A percentile compares a stretch with the other conserved stretches of the same genome.
Conservation (phyloP, 2,888 invertebrate species). For the Cerastoderma edule region DNA sequence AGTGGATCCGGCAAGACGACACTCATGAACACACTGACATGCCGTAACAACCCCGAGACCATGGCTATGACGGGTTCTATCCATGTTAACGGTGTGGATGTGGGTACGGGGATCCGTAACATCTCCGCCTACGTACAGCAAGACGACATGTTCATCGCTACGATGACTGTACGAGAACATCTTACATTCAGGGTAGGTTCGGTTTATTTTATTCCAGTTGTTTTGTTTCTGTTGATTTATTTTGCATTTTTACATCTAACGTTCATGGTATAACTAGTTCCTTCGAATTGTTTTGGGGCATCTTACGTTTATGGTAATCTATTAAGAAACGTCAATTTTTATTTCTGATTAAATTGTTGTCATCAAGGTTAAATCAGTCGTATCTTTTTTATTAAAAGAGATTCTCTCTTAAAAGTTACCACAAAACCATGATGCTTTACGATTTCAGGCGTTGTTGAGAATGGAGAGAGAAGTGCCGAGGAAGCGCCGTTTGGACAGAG, state of each 20-base stretch:
- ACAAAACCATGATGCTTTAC: too few species aligned
- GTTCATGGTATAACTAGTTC: too few species aligned
- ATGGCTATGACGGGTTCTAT: slow-evolving; percentile 79
- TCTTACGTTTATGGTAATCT: too few species aligned
- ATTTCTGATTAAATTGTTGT: too few species aligned
- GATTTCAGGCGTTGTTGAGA: slow-evolving; percentile 85
- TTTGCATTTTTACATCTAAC: too few species aligned
- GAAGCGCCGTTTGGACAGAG: slow-evolving; percentile 69
- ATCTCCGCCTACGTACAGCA: slow-evolving; percentile 95
- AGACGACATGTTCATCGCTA: slow-evolving; percentile 95
- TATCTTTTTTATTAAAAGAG: too few species aligned
- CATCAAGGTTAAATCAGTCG: too few species aligned
- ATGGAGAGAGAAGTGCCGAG: slow-evolving; percentile 74
- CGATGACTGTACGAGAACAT: slow-evolving; percentile 94
- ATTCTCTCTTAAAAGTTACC: too few species aligned
- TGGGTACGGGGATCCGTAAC: slow-evolving; percentile 83
- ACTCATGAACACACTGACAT: slow-evolving; percentile 94
- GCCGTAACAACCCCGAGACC: slow-evolving; percentile 87
- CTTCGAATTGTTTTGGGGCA: too few species aligned
- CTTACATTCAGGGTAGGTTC: slow-evolving; percentile 91
- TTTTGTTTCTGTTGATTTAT: too few species aligned
- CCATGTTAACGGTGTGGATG: slow-evolving; percentile 88
- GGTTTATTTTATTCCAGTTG: too few species aligned
- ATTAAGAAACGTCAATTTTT: too few species aligned
- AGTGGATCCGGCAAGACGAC: slow-evolving; percentile 97